These are phyloP conservation scores for Ethmia dodecea DNA, from an alignment of 2,888 invertebrate genomes.

Conservation along the genomic window DNA sequence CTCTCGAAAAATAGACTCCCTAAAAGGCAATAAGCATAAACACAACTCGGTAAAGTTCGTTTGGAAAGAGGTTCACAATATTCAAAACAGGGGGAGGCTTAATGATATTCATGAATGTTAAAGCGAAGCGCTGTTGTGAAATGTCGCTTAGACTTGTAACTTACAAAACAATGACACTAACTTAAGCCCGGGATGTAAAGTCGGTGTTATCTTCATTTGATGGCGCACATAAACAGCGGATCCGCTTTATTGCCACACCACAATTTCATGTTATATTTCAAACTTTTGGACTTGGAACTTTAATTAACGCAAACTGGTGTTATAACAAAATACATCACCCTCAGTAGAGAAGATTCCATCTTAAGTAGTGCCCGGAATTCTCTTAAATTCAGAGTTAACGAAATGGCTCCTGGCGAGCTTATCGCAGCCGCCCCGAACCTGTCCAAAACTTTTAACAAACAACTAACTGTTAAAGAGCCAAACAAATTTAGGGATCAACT, in stretches of 20 bases:
- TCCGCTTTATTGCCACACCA: constrained; percentile 51
- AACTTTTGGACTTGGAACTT: constrained; percentile 45
- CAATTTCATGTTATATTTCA: constrained; percentile 53
- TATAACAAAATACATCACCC: constrained; percentile 42
- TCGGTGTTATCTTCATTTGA: constrained; percentile 63
- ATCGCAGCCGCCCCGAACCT: constrained; percentile 38
- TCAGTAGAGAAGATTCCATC: constrained; percentile 34
- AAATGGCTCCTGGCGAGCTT: constrained; percentile 41
- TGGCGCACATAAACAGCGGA: constrained; percentile 61
- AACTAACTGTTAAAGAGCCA: constrained; percentile 50
- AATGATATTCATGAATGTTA: constrained; percentile 73
- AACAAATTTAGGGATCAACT: constrained; percentile 48
- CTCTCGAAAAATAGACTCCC: constrained; percentile 36
- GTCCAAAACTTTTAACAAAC: constrained; percentile 50
- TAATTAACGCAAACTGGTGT: constrained; percentile 41
- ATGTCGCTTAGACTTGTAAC: constrained; percentile 69
- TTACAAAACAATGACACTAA: constrained; percentile 73
- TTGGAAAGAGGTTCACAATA: constrained; percentile 47
- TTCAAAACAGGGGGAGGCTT: constrained; percentile 64
- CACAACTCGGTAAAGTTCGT: constrained; percentile 50
- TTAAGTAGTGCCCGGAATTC: constrained; percentile 41
- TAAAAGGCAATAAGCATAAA: constrained; percentile 58
- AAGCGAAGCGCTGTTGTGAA: constrained; percentile 61
- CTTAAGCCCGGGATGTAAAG: constrained; percentile 66
- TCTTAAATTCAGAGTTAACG: constrained; percentile 48